These are phyloP conservation scores for Drosophila subquinaria DNA, from an alignment of 2,888 invertebrate genomes.

Conservation along the genomic window DNA sequence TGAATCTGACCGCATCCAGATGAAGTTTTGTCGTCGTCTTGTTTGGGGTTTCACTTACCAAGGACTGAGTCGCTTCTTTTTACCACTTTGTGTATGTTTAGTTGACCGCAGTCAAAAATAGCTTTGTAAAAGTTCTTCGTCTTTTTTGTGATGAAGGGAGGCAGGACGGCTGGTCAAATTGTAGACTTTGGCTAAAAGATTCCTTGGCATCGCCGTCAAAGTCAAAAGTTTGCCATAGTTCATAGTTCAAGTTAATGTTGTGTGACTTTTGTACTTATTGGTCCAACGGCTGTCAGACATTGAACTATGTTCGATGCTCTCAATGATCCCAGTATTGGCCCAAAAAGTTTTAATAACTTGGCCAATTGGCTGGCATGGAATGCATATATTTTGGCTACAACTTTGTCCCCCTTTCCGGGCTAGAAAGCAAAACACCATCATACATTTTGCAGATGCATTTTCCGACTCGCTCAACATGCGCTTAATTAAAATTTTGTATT, in stretches of 20 bases:
- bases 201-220: constrained; percentile 68
- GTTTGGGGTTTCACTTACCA: constrained; percentile 45
- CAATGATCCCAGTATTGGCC: constrained; percentile 55
- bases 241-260: constrained; percentile 82
- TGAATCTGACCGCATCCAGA: constrained; percentile 77
- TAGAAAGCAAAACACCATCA: constrained; percentile 1
- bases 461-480: constrained; percentile 28
- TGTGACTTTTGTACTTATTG: constrained; percentile 75
- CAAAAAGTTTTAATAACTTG: constrained; percentile 73
- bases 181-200: constrained; percentile 49
- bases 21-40: constrained; percentile 68
- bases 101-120: constrained; percentile 82
- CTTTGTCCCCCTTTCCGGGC: constrained; percentile 21
- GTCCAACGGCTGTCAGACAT: constrained; percentile 50
- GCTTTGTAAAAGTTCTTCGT: constrained; percentile 71
- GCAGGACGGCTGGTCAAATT: constrained; percentile 11
- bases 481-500: constrained; percentile 73
- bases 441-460: background rate
- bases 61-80: constrained; percentile 9
- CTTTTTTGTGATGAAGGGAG: constrained; percentile 5
- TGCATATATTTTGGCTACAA: constrained; percentile 6
- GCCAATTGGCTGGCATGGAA: constrained; percentile 59
- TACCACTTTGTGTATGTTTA: constrained; percentile 76
- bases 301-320: constrained; percentile 66
- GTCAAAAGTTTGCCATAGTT: constrained; percentile 79